A percentile compares a stretch with the other conserved stretches of the same genome.
phyloP scores from a whole-genome alignment of 2,888 invertebrate species.

The Lithophane semibrunnea region DNA sequence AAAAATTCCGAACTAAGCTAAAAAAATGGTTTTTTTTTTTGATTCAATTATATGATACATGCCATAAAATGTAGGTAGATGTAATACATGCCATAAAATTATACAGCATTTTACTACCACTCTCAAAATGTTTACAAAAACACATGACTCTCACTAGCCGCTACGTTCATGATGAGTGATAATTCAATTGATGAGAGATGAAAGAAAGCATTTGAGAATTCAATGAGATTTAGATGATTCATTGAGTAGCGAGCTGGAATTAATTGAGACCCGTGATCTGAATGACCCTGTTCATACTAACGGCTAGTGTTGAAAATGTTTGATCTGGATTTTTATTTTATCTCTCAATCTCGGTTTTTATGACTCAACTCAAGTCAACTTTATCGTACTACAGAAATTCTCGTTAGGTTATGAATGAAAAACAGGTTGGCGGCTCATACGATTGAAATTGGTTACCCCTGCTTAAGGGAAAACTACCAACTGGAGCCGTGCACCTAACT shows the following conservation, averaged over 20 bases:
- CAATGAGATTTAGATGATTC: constrained; percentile 31
- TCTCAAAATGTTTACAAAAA: background rate
- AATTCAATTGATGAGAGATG: constrained; percentile 50
- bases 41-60: too few relatives aligned
- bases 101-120: too few relatives aligned
- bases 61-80: too few relatives aligned
- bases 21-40: too few relatives aligned
- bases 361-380: too few relatives aligned
- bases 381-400: constrained; percentile 10
- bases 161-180: constrained; percentile 21
- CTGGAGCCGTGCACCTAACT: background rate
- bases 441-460: background rate
- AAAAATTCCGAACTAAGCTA: too few relatives aligned
- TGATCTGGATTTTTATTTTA: constrained; percentile 14
- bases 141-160: background rate
- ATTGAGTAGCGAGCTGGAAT: constrained; percentile 11
- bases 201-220: too few relatives aligned
- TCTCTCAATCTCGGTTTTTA: background rate
- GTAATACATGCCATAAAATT: too few relatives aligned
- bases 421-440: background rate
- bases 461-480: background rate
- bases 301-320: constrained; percentile 19
- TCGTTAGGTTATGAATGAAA: background rate
- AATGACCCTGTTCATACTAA: constrained; percentile 32
- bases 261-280: constrained; percentile 33